These are phyloP conservation scores for Formica aserva DNA, from an alignment of 2,888 invertebrate genomes.

Conservation along the genomic window DNA sequence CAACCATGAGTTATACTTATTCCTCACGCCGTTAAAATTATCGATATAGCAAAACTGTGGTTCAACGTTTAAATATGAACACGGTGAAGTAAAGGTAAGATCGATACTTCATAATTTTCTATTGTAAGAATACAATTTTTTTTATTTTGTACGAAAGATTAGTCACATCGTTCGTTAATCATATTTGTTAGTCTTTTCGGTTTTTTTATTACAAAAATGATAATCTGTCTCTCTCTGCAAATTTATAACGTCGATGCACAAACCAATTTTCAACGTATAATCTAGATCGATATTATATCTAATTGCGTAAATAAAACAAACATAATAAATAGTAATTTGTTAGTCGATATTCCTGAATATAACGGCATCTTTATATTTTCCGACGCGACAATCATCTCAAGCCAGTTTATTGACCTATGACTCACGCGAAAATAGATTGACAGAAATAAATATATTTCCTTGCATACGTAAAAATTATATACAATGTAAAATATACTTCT, in stretches of 20 bases:
- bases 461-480: background rate
- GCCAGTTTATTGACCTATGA: conserved; percentile 31
- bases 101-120: background rate
- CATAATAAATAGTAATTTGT: conserved; percentile 35
- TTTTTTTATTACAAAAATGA: conserved; percentile 4
- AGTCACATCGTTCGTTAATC: background rate
- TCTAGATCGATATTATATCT: conserved; percentile 20
- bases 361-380: conserved; percentile 35
- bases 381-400: conserved; percentile 21
- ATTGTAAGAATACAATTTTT: background rate
- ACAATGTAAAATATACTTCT: background rate
- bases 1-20: conserved; percentile 30
- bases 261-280: conserved; percentile 2
- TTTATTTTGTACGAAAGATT: background rate
- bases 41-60: background rate
- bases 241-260: background rate
- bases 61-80: conserved; percentile 22
- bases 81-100: background rate
- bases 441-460: conserved; percentile 12
- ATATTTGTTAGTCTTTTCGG: background rate
- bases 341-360: conserved; percentile 41
- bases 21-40: conserved; percentile 27
- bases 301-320: conserved; percentile 29
- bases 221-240: background rate
- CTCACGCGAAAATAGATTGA: conserved; percentile 28